These are phyloP conservation scores for Cercocebus atys DNA, from an alignment of 2,113 vertebrate genomes.

Conservation along the genomic window DNA sequence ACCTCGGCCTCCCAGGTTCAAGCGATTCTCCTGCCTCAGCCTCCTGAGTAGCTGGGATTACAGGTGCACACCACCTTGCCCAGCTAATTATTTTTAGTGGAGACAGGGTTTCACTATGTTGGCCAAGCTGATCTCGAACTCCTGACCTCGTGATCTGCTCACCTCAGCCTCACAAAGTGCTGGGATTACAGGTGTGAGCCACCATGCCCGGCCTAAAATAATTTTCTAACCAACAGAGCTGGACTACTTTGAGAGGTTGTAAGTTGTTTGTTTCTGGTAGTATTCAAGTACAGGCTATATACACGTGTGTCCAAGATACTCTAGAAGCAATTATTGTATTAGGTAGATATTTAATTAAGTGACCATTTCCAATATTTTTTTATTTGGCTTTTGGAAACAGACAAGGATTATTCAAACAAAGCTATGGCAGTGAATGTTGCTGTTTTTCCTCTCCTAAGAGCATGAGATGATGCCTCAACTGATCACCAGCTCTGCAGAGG, in stretches of 20 bases:
- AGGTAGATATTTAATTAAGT: not conserved
- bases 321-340: not conserved
- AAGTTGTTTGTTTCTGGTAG: not conserved
- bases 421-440: not conserved
- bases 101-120: too few species aligned
- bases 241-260: not conserved
- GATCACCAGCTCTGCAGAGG: not conserved
- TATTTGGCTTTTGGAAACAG: conserved; percentile 10
- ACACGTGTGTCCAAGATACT: not conserved
- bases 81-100: too few species aligned
- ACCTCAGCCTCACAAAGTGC: too few species aligned
- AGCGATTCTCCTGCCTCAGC: too few species aligned
- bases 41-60: too few species aligned
- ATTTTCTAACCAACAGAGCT: not conserved
- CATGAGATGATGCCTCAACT: not conserved
- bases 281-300: not conserved
- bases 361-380: conserved; percentile 11
- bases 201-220: not conserved
- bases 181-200: too few species aligned
- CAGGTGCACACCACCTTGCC: too few species aligned
- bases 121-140: too few species aligned
- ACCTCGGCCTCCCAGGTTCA: too few species aligned
- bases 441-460: not conserved
- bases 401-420: not conserved
- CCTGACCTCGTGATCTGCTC: too few species aligned